These are phyloP conservation scores for Alviniconcha strummeri DNA, from an alignment of 2,888 invertebrate species.

Conservation along the genomic window DNA sequence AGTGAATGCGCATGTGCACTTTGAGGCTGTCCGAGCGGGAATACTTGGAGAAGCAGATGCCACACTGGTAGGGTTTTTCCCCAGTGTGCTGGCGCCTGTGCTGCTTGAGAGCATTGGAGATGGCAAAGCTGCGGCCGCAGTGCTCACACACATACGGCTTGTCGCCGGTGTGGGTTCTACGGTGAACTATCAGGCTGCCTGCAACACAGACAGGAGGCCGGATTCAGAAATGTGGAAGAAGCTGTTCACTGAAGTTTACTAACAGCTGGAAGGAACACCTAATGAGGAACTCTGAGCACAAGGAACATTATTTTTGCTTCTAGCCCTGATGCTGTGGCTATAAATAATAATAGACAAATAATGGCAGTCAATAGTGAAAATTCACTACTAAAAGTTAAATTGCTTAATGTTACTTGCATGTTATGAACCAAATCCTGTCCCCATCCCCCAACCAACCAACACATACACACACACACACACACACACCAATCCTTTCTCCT, in stretches of 20 bases:
- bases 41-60: constrained; percentile 17
- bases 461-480: background rate
- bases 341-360: background rate
- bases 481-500: too few species aligned
- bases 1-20: constrained; percentile 32
- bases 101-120: constrained; percentile 28
- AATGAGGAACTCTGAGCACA: background rate
- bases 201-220: background rate
- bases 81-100: constrained; percentile 28
- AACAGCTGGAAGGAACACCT: background rate
- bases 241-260: background rate
- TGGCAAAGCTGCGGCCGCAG: constrained; percentile 18
- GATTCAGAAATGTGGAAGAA: background rate
- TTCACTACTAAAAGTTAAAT: too few species aligned
- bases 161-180: constrained; percentile 30
- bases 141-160: constrained; percentile 29
- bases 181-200: constrained; percentile 29
- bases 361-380: background rate
- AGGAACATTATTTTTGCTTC: background rate
- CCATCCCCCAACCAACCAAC: background rate
- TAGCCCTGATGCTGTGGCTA: background rate
- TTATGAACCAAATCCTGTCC: too few species aligned
- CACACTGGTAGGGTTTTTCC: constrained; percentile 29
- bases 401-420: too few species aligned
- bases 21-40: constrained; percentile 33